Percentiles rank a stretch among this genome's conserved stretches.
Conservation (phyloP, 2,113 vertebrate species). For the Clarias macrocephalus region DNA sequence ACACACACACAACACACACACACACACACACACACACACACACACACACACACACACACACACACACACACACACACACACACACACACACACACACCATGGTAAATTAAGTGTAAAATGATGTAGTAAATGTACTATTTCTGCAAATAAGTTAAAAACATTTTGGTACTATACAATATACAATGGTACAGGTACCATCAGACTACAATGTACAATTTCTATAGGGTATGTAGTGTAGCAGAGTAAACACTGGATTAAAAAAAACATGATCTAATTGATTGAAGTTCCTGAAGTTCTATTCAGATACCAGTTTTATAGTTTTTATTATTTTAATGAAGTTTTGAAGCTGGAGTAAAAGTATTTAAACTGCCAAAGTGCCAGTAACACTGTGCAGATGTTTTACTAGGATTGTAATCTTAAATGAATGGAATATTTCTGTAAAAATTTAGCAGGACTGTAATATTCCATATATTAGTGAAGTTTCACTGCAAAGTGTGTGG, state of each 20-base stretch:
- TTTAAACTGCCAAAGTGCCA: not conserved
- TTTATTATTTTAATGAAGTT: not conserved
- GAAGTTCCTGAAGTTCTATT: not conserved
- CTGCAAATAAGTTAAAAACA: no score
- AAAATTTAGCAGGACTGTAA: constrained; percentile 14
- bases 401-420: constrained; percentile 16
- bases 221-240: not conserved
- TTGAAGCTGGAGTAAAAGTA: not conserved
- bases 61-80: no score
- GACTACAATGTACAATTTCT: no score
- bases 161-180: no score
- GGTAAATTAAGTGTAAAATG: no score
- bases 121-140: no score
- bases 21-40: no score
- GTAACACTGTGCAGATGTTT: constrained; percentile 15
- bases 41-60: no score
- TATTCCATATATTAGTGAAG: constrained; percentile 10
- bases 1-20: no score
- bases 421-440: constrained; percentile 12
- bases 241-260: not conserved
- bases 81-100: no score
- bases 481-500: not conserved
- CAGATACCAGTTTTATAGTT: not conserved
- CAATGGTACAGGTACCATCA: no score
- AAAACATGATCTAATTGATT: not conserved